phyloP scores from a whole-genome alignment of 2,113 vertebrate species.

The Montifringilla adamsi region DNA sequence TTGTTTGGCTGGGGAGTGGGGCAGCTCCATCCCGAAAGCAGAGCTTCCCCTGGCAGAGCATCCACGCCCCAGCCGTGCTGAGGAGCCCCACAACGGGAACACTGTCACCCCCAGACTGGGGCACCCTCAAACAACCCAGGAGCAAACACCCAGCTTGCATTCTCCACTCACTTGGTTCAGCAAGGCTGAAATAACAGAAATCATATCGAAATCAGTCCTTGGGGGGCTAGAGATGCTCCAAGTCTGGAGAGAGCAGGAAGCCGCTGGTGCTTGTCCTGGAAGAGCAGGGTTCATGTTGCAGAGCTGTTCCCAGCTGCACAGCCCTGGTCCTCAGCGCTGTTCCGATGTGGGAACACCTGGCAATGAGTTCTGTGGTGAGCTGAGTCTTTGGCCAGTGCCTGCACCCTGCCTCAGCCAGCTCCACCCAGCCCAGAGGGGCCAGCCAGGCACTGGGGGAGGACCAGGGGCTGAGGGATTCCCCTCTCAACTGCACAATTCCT shows the following conservation, averaged over 20 bases:
- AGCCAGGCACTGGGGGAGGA: neutral
- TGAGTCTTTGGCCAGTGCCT: neutral
- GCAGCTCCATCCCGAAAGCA: neutral
- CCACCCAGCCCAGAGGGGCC: accelerated
- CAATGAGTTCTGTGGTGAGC: neutral
- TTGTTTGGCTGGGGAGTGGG: neutral
- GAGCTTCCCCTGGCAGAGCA: neutral
- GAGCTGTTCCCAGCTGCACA: neutral
- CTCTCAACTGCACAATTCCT: neutral
- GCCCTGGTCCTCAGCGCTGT: neutral
- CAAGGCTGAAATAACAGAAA: neutral
- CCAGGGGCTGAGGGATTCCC: neutral
- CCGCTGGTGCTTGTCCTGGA: accelerated
- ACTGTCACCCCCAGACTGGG: neutral
- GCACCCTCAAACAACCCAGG: neutral
- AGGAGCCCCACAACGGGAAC: neutral
- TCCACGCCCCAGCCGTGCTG: neutral
- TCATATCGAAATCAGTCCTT: neutral
- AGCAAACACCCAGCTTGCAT: neutral
- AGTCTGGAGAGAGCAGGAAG: accelerated
- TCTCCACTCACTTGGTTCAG: neutral
- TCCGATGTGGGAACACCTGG: neutral
- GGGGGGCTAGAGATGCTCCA: neutral
- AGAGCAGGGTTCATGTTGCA: neutral
- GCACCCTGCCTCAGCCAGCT: accelerated